Evolutionary conservation across 1,140 invertebrate genomes (phyloP), one percentile per base, ranked within the genome.

Genomic region (Drosophila dunni): DNA sequence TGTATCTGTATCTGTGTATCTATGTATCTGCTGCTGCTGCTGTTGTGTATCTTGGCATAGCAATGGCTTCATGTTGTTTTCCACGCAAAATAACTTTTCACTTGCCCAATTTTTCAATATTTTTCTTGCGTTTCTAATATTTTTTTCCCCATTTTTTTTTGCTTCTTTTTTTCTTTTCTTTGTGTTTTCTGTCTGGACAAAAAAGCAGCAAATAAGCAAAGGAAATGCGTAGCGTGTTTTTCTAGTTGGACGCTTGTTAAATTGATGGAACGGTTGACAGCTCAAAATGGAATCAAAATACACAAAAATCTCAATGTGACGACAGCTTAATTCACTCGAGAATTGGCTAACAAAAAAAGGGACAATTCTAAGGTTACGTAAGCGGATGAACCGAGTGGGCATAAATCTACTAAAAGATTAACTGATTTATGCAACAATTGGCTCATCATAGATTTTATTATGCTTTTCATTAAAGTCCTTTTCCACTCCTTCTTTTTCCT

Each of bases 1-100:
- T 45, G 34, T 36, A 48, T 33, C 13, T 53, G 46, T 46, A 61
- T 46, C 45, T 54, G 38, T 58, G 44, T 58, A 44, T 61, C 50
- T 60, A 7, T 17, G 58, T 34, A 13, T 58, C 54, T 53, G 44
- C 8, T 46, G 29, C 40, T 56, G 42, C 11, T 46, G 60, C 7
- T 17, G 58, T 40, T 85, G 73, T 56, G 69, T 78, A 75, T 85
- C 70, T 85, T 75, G 79, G 81, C 81, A 85, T 85, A 71, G 75
- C 72, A 81, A 77, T 62, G 46, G 64, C 63, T 62, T 67, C 46
- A 53, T 65, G n/a, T 63, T 72, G 48, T 68, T 74, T 56, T 68
- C 58, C 58, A 51, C 60, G 48, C 62, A 45, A 54, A 65, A 53
- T 65, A 65, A 34, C 34, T 67, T 11, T 64, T 64, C 67, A 60